Percentiles rank a stretch among this genome's conserved stretches.
Evolutionary conservation across 2,888 invertebrate genomes (phyloP).

Genomic region (Vannuccia rotundouncinata): DNA sequence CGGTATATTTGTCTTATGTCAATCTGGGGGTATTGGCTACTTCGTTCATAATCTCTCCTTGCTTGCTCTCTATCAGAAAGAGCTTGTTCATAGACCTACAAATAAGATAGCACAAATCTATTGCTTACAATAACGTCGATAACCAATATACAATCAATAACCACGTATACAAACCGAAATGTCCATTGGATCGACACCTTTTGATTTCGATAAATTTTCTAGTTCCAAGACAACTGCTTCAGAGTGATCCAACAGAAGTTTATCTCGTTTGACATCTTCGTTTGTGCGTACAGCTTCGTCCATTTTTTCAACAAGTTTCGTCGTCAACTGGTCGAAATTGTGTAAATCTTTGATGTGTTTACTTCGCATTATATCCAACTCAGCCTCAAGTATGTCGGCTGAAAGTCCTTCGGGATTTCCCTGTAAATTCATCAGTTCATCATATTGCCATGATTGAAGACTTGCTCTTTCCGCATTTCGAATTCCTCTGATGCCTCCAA

Average conservation of each 20-base stretch:
- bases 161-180: neutral
- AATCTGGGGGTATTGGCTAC: neutral
- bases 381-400: neutral
- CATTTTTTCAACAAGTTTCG: neutral
- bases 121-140: neutral
- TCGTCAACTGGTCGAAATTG: neutral
- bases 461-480: neutral
- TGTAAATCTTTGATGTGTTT: neutral
- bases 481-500: neutral
- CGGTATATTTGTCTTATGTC: neutral
- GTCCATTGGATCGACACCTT: neutral
- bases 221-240: neutral
- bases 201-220: neutral
- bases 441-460: neutral
- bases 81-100: neutral
- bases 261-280: neutral
- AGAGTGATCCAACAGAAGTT: neutral
- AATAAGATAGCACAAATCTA: neutral
- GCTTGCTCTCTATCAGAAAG: neutral
- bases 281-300: neutral
- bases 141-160: neutral
- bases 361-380: neutral
- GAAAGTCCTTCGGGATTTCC: neutral
- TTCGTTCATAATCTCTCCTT: neutral
- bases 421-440: neutral